phyloP scores from a whole-genome alignment of 2,113 vertebrate species.

The Carettochelys insculpta region DNA sequence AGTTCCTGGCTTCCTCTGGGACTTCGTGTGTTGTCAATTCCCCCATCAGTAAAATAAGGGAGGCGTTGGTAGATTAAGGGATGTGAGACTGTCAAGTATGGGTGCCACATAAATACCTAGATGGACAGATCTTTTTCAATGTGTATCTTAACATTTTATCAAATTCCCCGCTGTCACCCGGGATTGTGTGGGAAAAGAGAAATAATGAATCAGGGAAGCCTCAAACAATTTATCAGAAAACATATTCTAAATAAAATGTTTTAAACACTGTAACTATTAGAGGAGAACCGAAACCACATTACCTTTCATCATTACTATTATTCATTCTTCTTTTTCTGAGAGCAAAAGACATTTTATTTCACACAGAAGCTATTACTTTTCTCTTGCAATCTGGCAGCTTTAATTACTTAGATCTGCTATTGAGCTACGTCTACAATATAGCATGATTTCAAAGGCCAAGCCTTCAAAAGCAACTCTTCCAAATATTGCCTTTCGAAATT shows the following conservation, averaged over 20 bases:
- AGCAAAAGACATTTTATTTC: background rate
- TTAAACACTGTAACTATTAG: background rate
- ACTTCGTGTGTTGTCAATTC: background rate
- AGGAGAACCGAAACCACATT: background rate
- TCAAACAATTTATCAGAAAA: background rate
- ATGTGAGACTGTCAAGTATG: background rate
- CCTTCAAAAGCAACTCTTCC: too few relatives aligned
- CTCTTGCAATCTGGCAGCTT: background rate
- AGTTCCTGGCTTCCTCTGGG: background rate
- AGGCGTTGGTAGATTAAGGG: fast-evolving
- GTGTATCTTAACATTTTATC: background rate
- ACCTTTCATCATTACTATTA: background rate
- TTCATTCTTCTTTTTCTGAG: background rate
- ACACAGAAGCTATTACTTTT: background rate
- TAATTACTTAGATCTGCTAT: background rate
- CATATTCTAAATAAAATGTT: background rate
- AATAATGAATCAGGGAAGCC: background rate
- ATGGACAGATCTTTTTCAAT: background rate
- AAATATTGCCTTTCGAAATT: too few relatives aligned
- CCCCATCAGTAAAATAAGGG: background rate
- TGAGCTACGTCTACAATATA: too few relatives aligned
- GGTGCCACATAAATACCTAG: background rate
- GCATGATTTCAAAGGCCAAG: too few relatives aligned
- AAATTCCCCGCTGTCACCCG: background rate
- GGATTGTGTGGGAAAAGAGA: background rate